Evolutionary conservation across 2,888 invertebrate genomes (phyloP).

Genomic region (Agriopis leucophaearia): DNA sequence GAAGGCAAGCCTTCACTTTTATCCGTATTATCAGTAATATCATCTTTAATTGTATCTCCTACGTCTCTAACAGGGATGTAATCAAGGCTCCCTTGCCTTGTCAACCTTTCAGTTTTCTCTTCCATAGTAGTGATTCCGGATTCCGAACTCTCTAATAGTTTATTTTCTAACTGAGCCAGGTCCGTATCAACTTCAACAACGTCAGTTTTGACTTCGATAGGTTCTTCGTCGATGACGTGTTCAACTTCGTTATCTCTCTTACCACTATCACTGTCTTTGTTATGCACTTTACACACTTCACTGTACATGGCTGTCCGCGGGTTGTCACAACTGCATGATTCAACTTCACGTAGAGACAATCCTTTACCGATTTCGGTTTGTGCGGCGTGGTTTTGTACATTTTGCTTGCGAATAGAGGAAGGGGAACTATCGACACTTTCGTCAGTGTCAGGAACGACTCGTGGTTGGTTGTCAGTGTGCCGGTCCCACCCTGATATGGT

Average conservation of each 20-base stretch:
- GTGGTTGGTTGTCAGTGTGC: conserved; percentile 64
- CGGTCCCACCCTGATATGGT: conserved; percentile 98
- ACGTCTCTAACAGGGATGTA: conserved; percentile 84
- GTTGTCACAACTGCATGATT: conserved; percentile 73
- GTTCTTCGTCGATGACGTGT: conserved; percentile 67
- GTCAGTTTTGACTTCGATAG: conserved; percentile 49
- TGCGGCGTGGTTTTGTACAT: conserved; percentile 75
- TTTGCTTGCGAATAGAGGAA: conserved; percentile 58
- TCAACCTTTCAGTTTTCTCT: conserved; percentile 71
- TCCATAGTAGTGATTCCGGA: conserved; percentile 72
- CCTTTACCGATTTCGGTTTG: conserved; percentile 82
- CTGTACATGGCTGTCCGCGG: conserved; percentile 84
- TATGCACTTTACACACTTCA: conserved; percentile 88
- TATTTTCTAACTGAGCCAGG: conserved; percentile 66
- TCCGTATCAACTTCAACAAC: conserved; percentile 56
- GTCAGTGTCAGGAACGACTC: conserved; percentile 53
- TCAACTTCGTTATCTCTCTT: conserved; percentile 66
- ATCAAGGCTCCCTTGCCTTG: conserved; percentile 79
- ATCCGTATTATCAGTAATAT: conserved; percentile 79
- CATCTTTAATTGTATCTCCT: conserved; percentile 77
- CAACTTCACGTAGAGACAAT: conserved; percentile 75
- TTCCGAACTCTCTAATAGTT: conserved; percentile 72
- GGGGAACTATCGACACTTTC: conserved; percentile 60
- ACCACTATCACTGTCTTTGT: conserved; percentile 69
- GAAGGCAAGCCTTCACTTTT: conserved; percentile 83